Evolutionary conservation across 2,113 vertebrate genomes (phyloP).

Genomic region (Gobio gobio): DNA sequence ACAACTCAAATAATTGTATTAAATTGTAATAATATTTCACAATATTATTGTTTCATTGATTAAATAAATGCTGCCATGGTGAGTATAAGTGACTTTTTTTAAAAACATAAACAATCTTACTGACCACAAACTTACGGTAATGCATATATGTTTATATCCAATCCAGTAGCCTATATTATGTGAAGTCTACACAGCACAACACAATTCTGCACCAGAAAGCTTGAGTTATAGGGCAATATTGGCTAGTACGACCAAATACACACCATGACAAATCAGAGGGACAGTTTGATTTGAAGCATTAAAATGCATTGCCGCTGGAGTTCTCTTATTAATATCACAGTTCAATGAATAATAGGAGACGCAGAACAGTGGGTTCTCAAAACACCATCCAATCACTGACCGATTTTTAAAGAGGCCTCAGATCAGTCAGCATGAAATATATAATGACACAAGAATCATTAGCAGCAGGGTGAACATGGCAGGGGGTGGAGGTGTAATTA

Average conservation of each 20-base stretch:
- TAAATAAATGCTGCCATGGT: background rate
- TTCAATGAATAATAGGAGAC: background rate
- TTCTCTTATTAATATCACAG: slow-evolving; percentile 1
- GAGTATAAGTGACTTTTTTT: background rate
- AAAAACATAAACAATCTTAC: background rate
- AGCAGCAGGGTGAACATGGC: slow-evolving; percentile 1
- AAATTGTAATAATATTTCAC: too few relatives aligned
- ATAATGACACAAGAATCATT: slow-evolving; percentile 2
- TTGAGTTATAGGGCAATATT: background rate
- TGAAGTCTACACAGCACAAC: background rate
- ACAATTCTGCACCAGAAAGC: background rate
- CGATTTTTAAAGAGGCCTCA: background rate
- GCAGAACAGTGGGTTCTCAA: background rate
- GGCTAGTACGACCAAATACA: background rate
- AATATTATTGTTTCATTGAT: too few relatives aligned
- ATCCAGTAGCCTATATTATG: background rate
- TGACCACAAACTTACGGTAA: background rate
- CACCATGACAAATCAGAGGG: background rate
- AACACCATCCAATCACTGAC: background rate
- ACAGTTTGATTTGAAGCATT: background rate
- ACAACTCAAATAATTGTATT: too few relatives aligned
- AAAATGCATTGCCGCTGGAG: slow-evolving; percentile 1
- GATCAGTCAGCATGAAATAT: slow-evolving; percentile 6
- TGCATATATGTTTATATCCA: background rate
- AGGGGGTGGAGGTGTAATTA: slow-evolving; percentile 24